Evolutionary conservation across 2,797 vertebrate species (phyloP), one percentile per base, ranked within the genome.

Genomic region (Bradypodion pumilum): DNA sequence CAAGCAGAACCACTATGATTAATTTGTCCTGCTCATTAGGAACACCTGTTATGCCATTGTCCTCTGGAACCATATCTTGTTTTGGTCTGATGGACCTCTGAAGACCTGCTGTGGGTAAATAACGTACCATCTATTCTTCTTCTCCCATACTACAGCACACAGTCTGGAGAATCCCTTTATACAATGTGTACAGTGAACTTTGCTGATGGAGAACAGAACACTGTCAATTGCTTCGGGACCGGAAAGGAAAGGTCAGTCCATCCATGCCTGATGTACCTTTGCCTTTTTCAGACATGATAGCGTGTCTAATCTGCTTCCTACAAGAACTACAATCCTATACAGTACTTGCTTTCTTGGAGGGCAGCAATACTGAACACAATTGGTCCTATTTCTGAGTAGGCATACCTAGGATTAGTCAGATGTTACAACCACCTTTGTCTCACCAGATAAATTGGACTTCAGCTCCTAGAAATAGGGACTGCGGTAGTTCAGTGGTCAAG

Each of bases 41-140:
- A 81, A 46, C 84, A 85, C 73, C 73, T 85, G 84, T 75, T 80
- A 27, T 25, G 56, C 72, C 37, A 85, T 85, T 85, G 78, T 85
- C 78, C 35, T 70, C 74, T 70, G 74, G 79, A 70, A 60, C 40
- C 79, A 10, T 81, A 81, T 76, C 79, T 81, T 76, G 37, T 62
- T 44, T 75, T 72, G 80, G 19, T 81, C 62, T n/a, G 32, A 42
- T 49, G 52, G 25, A 42, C 42, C 74, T 70, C 35, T 44, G 75
- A 75, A 76, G 37, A 69, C 63, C 40, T 75, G 52, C 32, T 10
- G 56, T 46, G 42, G 37, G 74, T 70, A 62, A 72, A 52, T 70
- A 85, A 81, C 52, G 35, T 70, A 46, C 27, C 44, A 62, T 70
- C 81, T 77, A 77, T 81, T 81, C n/a, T 76, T 62, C 65, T 16